Conservation (phyloP, 2,797 vertebrate species). For the Halcyon smyrnensis region DNA sequence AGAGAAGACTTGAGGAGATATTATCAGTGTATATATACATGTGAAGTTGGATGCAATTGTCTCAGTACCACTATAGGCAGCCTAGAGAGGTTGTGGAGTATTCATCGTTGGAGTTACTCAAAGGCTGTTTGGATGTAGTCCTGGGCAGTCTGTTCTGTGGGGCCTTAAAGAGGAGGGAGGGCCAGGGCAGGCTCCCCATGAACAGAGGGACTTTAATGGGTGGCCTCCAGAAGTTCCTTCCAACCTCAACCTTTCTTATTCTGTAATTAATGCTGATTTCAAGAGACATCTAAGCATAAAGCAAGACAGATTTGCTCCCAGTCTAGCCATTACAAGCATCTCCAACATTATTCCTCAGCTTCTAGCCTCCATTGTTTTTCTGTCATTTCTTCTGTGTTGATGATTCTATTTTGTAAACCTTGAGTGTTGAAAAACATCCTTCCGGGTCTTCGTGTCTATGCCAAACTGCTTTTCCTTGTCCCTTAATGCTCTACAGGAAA, state of each 20-base stretch:
- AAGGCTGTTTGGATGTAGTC: background rate
- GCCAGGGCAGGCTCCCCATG: fast-evolving
- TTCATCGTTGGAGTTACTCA: background rate
- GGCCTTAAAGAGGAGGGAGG: background rate
- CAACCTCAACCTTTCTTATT: background rate
- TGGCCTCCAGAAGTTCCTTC: background rate
- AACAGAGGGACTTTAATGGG: background rate
- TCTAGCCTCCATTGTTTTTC: background rate
- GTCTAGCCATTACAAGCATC: background rate
- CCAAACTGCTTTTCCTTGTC: background rate
- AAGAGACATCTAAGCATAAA: background rate
- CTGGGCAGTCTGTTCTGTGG: background rate
- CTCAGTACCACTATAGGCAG: too few species aligned
- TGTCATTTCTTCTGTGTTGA: background rate
- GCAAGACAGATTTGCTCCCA: background rate
- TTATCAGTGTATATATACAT: background rate
- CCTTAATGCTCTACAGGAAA: background rate
- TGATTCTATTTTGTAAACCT: background rate
- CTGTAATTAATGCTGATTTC: background rate
- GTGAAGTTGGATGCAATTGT: background rate
- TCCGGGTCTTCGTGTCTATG: background rate
- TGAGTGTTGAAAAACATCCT: background rate
- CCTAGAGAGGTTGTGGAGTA: background rate
- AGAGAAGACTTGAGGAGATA: background rate
- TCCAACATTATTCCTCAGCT: background rate